These are phyloP conservation scores for Melieria picta DNA, from an alignment of 2,888 invertebrate species.

Conservation along the genomic window DNA sequence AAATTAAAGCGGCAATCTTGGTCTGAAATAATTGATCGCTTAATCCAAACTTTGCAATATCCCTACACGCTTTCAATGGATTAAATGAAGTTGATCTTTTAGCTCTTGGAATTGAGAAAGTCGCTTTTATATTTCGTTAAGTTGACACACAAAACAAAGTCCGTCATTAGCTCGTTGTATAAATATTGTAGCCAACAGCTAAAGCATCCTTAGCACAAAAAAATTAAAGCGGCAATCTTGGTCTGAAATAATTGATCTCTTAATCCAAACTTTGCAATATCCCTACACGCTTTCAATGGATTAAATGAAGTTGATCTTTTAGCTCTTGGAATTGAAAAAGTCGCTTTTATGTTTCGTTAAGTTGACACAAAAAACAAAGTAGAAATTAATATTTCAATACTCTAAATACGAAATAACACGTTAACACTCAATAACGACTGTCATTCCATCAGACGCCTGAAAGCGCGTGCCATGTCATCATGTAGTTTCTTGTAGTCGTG, in stretches of 20 bases:
- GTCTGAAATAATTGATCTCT: too few species aligned
- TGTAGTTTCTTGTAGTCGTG: constrained; percentile 94
- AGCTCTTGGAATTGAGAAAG: neutral
- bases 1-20: too few species aligned
- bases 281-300: neutral
- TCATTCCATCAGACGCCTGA: constrained; percentile 97
- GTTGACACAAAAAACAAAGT: too few species aligned
- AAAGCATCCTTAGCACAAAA: too few species aligned
- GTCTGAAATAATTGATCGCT: too few species aligned
- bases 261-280: neutral
- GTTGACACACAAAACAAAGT: too few species aligned
- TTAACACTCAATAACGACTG: neutral
- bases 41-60: neutral
- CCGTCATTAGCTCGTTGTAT: too few species aligned
- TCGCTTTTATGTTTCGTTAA: too few species aligned
- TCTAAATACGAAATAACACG: neutral
- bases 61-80: neutral
- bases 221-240: too few species aligned
- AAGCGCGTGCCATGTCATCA: constrained; percentile 95
- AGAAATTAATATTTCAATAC: too few species aligned
- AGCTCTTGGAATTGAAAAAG: neutral
- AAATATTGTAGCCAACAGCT: too few species aligned
- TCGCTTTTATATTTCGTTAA: too few species aligned
- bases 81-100: neutral
- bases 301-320: neutral